Evolutionary conservation across 2,797 vertebrate species (phyloP).

Genomic region (Mormyrops boulengeri): DNA sequence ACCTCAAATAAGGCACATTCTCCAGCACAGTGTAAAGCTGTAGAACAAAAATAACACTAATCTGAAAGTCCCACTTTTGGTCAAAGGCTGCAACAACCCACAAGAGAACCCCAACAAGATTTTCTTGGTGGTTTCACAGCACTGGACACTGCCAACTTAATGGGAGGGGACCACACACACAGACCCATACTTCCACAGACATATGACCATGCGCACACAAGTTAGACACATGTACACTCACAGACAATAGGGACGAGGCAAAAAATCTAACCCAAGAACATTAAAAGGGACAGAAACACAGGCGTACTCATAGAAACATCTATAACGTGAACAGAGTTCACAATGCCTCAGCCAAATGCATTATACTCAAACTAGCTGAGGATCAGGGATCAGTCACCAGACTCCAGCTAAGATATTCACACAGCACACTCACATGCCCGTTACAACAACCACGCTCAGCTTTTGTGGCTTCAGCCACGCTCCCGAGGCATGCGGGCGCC

Average conservation of each 20-base stretch:
- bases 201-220: neutral
- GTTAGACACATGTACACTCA: neutral
- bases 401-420: neutral
- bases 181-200: neutral
- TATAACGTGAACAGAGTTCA: neutral
- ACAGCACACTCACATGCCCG: neutral
- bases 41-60: neutral
- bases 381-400: neutral
- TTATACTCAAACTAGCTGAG: neutral
- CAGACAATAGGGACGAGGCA: neutral
- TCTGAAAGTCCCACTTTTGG: neutral
- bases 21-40: neutral
- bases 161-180: neutral
- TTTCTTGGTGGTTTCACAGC: constrained; percentile 31
- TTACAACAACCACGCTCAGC: neutral
- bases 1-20: neutral
- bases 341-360: neutral
- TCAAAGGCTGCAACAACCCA: neutral
- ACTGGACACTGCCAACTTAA: constrained; percentile 31
- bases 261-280: neutral
- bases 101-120: neutral
- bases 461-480: neutral
- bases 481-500: neutral
- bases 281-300: neutral
- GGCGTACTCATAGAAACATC: neutral